Base-by-base conservation (phyloP, 2,888 invertebrate species). In the Linyphia triangularis region DNA sequence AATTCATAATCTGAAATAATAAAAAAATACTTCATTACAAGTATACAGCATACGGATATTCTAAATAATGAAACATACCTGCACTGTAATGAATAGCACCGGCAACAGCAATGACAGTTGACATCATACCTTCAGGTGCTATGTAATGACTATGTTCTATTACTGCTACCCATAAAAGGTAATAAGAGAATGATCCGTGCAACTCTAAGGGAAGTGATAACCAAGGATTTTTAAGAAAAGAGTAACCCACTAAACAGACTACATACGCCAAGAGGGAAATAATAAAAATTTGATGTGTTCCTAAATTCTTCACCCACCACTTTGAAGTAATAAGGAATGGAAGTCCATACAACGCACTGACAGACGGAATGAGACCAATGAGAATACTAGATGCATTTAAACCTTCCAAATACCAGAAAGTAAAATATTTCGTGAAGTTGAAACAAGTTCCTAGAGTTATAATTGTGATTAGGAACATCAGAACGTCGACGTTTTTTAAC, bases 81-180 rank as follows among this genome's bases (percentile, higher is more conserved):
- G 77, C 10, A 63, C 97, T 97, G 92, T 96, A 97, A 93, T 97
- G 97, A 2, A 97, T 95, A 95, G 97, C 96, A 90, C 96, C 97
- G 67, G 97, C 94, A 0, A 97, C 95, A n/a, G 97, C 97, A 91
- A 97, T 97, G 77, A 97, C 94, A 0, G 97, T 97, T 3, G 97
- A 97, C 85, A 96, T 93, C 90, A 97, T 93, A 91, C 95, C 96
- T 92, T 96, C 96, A 0, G 97, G 97, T 0, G 97, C 96, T 91
- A 97, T 93, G 92, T 96, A 94, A 19, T 96, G 96, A 91, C 96
- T 97, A 92, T 97, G 97, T 0, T 96, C 96, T 4, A 97, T 96
- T 0, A 96, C 97, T 43, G 97, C 96, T n/a, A 97, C 96, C 96
- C 97, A 97, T 96, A 97, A 96, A 90, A 97, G 93, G 92, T 96